phyloP scores from a whole-genome alignment of 2,797 vertebrate species.

The Gobionotothen gibberifrons region DNA sequence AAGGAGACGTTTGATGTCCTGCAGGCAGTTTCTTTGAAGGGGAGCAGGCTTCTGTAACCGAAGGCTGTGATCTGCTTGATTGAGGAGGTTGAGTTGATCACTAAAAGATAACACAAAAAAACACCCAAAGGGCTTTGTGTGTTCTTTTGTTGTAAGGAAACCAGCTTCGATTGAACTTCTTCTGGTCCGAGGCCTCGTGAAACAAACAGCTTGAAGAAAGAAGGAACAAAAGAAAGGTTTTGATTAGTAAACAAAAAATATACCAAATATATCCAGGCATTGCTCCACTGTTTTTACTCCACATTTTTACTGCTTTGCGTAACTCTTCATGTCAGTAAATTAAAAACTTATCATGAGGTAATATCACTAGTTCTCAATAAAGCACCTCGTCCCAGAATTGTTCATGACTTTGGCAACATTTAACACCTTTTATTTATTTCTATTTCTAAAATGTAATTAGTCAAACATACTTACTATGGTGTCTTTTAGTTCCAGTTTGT shows the following conservation, averaged over 20 bases:
- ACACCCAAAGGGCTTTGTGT: slow-evolving; percentile 19
- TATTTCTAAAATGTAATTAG: background rate
- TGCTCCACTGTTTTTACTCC: background rate
- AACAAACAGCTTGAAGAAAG: slow-evolving; percentile 27
- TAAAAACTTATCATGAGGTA: background rate
- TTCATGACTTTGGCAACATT: background rate
- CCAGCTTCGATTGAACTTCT: slow-evolving; percentile 31
- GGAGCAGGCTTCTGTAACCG: slow-evolving; percentile 12
- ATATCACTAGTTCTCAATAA: background rate
- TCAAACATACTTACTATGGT: slow-evolving; percentile 60
- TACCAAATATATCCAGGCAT: accelerated
- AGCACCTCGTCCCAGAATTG: accelerated
- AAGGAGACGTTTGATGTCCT: slow-evolving; percentile 36
- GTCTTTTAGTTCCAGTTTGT: slow-evolving; percentile 84
- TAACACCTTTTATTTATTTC: no score
- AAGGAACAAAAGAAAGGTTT: slow-evolving; percentile 1
- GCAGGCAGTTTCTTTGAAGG: slow-evolving; percentile 26
- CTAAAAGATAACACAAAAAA: slow-evolving; percentile 1
- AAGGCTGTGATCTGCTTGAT: slow-evolving; percentile 18
- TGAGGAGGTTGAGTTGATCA: slow-evolving; percentile 23
- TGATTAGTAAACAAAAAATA: slow-evolving; percentile 11
- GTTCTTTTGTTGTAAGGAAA: slow-evolving; percentile 36
- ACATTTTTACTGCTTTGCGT: background rate
- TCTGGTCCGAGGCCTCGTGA: slow-evolving; percentile 35
- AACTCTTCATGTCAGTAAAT: background rate